Conservation (phyloP, 2,797 vertebrate species). For the Chrysocyon brachyurus region DNA sequence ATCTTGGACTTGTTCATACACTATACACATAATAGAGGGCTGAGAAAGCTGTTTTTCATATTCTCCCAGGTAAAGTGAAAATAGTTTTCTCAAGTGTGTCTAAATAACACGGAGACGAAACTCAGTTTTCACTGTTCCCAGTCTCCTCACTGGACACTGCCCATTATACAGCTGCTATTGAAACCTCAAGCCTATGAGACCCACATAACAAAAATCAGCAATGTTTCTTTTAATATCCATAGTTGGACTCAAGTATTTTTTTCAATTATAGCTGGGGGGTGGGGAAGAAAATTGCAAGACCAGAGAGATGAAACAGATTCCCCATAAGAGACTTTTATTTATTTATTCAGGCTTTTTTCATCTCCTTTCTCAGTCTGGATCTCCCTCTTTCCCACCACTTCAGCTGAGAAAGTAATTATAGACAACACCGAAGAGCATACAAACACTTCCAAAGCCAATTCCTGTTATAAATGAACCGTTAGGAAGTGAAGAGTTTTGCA, state of each 20-base stretch:
- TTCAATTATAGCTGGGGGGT: slow-evolving; percentile 53
- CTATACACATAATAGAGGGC: slow-evolving; percentile 32
- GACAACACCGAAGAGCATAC: slow-evolving; percentile 79
- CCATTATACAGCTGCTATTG: background rate
- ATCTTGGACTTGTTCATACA: background rate
- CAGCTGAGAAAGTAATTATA: slow-evolving; percentile 85
- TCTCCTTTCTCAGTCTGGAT: slow-evolving; percentile 55
- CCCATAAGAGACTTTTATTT: slow-evolving; percentile 71
- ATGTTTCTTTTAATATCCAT: slow-evolving; percentile 62
- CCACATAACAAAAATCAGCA: slow-evolving; percentile 27
- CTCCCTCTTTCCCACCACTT: slow-evolving; percentile 72
- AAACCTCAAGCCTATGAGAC: background rate
- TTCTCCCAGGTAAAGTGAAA: slow-evolving; percentile 66
- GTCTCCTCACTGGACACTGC: background rate
- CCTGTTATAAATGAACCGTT: slow-evolving; percentile 82
- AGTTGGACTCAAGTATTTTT: background rate
- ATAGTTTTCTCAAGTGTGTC: slow-evolving; percentile 69
- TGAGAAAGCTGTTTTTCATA: slow-evolving; percentile 63
- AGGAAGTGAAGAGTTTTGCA: slow-evolving; percentile 78
- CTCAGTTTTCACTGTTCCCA: background rate
- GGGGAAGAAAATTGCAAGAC: slow-evolving; percentile 62
- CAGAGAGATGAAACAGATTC: slow-evolving; percentile 72
- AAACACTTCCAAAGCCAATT: slow-evolving; percentile 85
- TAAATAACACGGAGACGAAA: slow-evolving; percentile 57
- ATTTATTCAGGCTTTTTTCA: slow-evolving; percentile 74